Conservation (phyloP, 1,140 invertebrate species). For the Halictus rubicundus region DNA sequence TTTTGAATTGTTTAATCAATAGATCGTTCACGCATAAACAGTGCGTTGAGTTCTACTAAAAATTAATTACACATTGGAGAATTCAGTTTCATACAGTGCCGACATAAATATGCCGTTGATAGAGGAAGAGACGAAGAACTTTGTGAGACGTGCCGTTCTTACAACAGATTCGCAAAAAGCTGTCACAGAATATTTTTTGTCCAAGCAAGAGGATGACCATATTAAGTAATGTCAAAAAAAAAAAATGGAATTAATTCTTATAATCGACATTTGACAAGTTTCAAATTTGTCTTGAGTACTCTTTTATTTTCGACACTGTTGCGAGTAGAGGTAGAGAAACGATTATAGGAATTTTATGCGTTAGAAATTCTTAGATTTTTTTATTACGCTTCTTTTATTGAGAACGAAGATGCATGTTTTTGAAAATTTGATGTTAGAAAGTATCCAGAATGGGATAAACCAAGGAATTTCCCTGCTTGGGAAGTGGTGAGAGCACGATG, state of each 20-base stretch:
- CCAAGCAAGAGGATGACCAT: slow-evolving; percentile 59
- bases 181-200: slow-evolving; percentile 64
- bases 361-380: neutral
- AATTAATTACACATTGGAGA: slow-evolving; percentile 26
- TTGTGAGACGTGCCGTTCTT: slow-evolving; percentile 56
- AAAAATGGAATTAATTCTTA: slow-evolving; percentile 25
- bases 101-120: slow-evolving; percentile 22
- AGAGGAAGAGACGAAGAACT: slow-evolving; percentile 20
- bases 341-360: slow-evolving; percentile 3
- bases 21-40: slow-evolving; percentile 38
- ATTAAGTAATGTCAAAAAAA: slow-evolving; percentile 58
- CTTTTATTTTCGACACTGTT: slow-evolving; percentile 32
- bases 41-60: slow-evolving; percentile 21
- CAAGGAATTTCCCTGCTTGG: slow-evolving; percentile 80
- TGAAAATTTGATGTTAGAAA: slow-evolving; percentile 72
- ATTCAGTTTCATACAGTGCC: neutral
- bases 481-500: slow-evolving; percentile 79
- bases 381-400: neutral
- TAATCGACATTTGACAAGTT: neutral
- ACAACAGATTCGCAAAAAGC: slow-evolving; percentile 55
- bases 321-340: slow-evolving; percentile 5
- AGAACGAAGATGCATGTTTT: neutral
- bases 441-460: slow-evolving; percentile 82
- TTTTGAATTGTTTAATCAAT: slow-evolving; percentile 70
- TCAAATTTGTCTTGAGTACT: slow-evolving; percentile 8